Evolutionary conservation across 2,888 invertebrate species (phyloP).

Genomic region (Leucania comma): DNA sequence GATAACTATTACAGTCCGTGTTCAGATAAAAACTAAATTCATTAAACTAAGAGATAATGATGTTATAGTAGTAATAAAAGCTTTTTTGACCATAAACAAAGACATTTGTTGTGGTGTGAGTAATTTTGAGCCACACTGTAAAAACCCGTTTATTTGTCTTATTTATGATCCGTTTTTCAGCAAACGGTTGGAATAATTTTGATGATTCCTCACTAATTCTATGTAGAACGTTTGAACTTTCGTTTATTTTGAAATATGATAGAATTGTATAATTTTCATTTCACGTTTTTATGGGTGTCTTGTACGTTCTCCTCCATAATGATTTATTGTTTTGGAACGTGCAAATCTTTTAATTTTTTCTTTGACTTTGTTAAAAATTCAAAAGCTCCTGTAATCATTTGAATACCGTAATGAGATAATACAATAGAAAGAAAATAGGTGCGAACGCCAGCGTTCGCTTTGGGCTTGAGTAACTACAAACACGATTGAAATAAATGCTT

Average conservation of each 20-base stretch:
- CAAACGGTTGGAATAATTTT: constrained; percentile 28
- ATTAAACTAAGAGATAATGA: constrained; percentile 54
- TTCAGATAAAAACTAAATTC: constrained; percentile 57
- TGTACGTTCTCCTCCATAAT: too few species aligned
- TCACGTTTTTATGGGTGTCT: neutral
- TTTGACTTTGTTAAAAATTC: too few species aligned
- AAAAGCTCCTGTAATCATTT: too few species aligned
- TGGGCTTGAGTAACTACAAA: too few species aligned
- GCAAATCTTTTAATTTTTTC: too few species aligned
- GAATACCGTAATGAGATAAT: too few species aligned
- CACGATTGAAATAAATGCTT: too few species aligned
- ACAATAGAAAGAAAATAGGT: too few species aligned
- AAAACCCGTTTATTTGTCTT: constrained; percentile 29
- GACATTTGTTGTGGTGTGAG: constrained; percentile 41
- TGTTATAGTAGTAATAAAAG: constrained; percentile 41
- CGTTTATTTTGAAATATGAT: constrained; percentile 23
- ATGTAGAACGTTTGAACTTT: neutral
- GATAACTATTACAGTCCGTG: constrained; percentile 41
- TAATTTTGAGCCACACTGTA: constrained; percentile 24
- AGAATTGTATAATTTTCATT: constrained; percentile 11
- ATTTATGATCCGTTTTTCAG: constrained; percentile 38
- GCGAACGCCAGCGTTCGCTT: too few species aligned
- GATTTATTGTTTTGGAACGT: too few species aligned
- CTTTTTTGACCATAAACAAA: constrained; percentile 44
- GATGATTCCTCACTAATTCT: constrained; percentile 25